A percentile compares a stretch with the other conserved stretches of the same genome.
Evolutionary conservation across 2,797 vertebrate species (phyloP).

Genomic region (Poecilia gillii): DNA sequence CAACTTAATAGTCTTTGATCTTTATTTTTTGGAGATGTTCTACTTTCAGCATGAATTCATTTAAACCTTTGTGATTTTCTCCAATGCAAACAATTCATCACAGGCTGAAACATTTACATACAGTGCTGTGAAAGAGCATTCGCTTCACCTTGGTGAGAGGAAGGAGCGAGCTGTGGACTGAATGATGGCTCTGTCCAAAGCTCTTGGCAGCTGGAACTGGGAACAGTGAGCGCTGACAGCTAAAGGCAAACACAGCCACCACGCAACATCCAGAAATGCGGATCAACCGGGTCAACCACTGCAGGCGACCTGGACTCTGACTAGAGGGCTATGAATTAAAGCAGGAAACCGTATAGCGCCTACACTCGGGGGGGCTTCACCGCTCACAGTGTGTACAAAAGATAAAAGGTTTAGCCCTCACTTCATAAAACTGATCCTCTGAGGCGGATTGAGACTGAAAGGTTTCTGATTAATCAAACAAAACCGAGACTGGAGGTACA

Average conservation of each 20-base stretch:
- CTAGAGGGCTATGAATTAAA: conserved; percentile 17
- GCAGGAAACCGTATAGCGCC: conserved; percentile 31
- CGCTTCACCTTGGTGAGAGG: background rate
- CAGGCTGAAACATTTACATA: background rate
- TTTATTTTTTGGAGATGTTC: background rate
- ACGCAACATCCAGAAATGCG: conserved; percentile 19
- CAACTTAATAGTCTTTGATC: background rate
- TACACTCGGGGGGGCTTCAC: conserved; percentile 19
- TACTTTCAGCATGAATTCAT: background rate
- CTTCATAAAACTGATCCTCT: conserved; percentile 18
- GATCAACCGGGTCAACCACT: conserved; percentile 26
- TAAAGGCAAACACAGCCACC: conserved; percentile 19
- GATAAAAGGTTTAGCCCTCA: conserved; percentile 24
- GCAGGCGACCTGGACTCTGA: conserved; percentile 17
- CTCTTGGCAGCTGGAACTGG: conserved; percentile 22
- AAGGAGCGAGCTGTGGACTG: background rate
- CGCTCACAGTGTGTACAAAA: conserved; percentile 24
- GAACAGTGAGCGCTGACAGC: conserved; percentile 28
- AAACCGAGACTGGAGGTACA: conserved; percentile 1
- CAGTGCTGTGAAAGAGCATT: background rate
- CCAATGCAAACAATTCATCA: background rate
- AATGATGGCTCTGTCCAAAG: conserved; percentile 13
- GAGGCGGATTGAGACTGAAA: background rate
- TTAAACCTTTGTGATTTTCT: background rate
- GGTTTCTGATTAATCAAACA: conserved; percentile 23